These are phyloP conservation scores for Strigamia crassipes DNA, from an alignment of 2,888 invertebrate species.

Conservation along the genomic window DNA sequence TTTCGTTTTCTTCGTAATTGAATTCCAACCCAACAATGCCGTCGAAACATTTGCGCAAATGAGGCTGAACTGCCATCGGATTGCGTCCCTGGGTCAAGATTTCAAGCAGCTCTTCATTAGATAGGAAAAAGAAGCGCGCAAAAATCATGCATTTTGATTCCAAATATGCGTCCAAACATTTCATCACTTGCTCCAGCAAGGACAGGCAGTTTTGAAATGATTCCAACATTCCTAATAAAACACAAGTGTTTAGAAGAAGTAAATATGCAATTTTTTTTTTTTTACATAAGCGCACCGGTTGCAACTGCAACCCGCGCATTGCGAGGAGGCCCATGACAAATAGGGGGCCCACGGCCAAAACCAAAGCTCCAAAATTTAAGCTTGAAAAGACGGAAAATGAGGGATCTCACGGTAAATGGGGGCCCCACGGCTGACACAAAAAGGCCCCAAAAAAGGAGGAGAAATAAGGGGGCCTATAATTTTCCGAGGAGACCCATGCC, in stretches of 20 bases:
- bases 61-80: constrained; percentile 77
- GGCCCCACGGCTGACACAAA: no score
- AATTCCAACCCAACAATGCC: constrained; percentile 79
- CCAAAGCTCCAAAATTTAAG: no score
- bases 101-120: constrained; percentile 86
- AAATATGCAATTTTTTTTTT: no score
- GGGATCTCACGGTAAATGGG: no score
- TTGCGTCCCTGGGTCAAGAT: constrained; percentile 77
- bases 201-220: constrained; percentile 72
- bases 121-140: constrained; percentile 86
- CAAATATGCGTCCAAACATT: constrained; percentile 85
- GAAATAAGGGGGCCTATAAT: no score
- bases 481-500: no score
- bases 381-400: no score
- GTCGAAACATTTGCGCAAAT: constrained; percentile 87
- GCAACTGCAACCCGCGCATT: no score
- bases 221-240: constrained; percentile 67
- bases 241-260: background rate
- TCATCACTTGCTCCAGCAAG: constrained; percentile 83
- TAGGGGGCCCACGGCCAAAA: no score
- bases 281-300: no score
- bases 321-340: no score
- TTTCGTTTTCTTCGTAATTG: constrained; percentile 60
- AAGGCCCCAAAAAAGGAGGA: no score
- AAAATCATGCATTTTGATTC: constrained; percentile 87